Base-by-base conservation (phyloP, 2,113 vertebrate species). In the Thalassarche chlororhynchos region DNA sequence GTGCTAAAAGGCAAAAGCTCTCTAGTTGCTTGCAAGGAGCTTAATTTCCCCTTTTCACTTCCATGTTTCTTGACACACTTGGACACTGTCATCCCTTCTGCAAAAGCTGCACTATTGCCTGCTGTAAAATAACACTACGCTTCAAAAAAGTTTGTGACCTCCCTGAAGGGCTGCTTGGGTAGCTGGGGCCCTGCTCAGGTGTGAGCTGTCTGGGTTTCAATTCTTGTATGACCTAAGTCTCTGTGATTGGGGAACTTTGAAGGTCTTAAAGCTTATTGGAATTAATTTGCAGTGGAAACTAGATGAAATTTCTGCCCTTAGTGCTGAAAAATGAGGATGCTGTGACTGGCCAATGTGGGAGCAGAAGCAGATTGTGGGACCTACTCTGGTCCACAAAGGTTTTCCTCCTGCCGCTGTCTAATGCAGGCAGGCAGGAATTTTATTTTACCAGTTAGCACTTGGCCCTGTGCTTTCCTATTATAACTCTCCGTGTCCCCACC, bases 401-500 rank as follows among this genome's bases (percentile, higher is more conserved):
- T 11, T 52, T n/a, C 32, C 12, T 42, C 40, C 28, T 52, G 34
- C 36, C 65, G 38, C 34, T 69, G 29, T 28, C 10, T 44, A 5
- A 7, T n/a, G 13, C 17, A 38, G 26, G 36, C 49, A 61, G 54
- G 32, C 40, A 80, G 58, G 23, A 5, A 0, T 24, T 38, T 28
- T 15, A 9, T n/a, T 70, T 32, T 77, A 16, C 31, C 52, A 55
- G 6, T 14, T 20, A 13, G 12, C 14, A 7, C 36, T 21, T 36
- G 31, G 13, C 12, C 23, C 18, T 81, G 44, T 64, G 64, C 16
- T 77, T 69, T 40, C 17, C 17, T 52, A 0, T 0, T 34, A 19
- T 38, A 40, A 9, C 5, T 3, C 3, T 54, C 28, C 4, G 17
- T 5, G 1, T 25, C 20, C 26, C 6, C 6, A 44, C 6, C 52